Evolutionary conservation across 2,113 vertebrate species (phyloP).

Genomic region (Anser brachyrhynchus): DNA sequence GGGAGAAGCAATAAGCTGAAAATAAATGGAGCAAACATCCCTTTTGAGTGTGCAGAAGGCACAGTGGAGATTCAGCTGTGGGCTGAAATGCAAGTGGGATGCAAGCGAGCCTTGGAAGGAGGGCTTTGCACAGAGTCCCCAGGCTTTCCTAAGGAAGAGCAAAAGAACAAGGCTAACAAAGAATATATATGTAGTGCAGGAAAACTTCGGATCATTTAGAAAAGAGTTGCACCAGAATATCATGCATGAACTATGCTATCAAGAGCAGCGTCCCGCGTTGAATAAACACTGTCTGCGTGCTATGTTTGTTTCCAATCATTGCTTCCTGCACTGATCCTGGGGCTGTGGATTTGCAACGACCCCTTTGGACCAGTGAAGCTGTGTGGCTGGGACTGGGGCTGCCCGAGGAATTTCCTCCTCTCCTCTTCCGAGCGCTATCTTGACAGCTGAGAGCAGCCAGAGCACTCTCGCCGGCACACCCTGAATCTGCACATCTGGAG

Average conservation of each 20-base stretch:
- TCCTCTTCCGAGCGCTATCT: background rate
- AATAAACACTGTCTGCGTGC: background rate
- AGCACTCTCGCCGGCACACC: constrained; percentile 27
- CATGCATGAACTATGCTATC: fast-evolving
- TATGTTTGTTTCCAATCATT: fast-evolving
- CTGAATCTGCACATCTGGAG: constrained; percentile 56
- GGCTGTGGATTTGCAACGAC: background rate
- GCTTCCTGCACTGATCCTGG: fast-evolving
- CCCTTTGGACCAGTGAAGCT: background rate
- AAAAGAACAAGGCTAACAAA: no score
- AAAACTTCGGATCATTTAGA: background rate
- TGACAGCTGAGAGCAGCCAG: constrained; percentile 59
- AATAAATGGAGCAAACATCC: background rate
- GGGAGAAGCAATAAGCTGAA: background rate
- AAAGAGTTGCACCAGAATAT: background rate
- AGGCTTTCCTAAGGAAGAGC: background rate
- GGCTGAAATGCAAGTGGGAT: background rate
- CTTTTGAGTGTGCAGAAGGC: background rate
- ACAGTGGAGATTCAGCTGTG: background rate
- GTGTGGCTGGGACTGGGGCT: background rate
- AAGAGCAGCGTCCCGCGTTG: background rate
- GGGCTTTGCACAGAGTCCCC: background rate
- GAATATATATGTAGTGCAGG: background rate
- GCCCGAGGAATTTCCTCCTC: background rate
- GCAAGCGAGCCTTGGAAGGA: background rate